Evolutionary conservation across 2,797 vertebrate genomes (phyloP).

Genomic region (Melopsittacus undulatus): DNA sequence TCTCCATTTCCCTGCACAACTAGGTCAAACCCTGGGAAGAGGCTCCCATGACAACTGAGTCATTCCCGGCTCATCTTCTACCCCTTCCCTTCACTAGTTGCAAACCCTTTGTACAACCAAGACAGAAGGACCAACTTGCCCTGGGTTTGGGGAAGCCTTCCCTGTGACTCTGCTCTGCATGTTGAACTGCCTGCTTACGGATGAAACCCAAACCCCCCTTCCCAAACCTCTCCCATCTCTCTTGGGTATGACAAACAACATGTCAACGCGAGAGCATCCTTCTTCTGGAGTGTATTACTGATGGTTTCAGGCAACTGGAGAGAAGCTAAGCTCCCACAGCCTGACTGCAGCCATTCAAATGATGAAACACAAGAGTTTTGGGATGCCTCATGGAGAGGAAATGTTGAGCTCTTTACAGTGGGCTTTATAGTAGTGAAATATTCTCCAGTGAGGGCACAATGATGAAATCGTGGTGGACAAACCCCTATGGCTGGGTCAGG

Average conservation of each 20-base stretch:
- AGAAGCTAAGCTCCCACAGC: not conserved
- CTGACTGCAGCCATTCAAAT: not conserved
- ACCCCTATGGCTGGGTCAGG: not conserved
- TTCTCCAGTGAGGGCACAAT: not conserved
- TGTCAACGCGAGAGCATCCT: not conserved
- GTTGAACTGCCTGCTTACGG: not conserved
- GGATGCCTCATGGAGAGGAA: not conserved
- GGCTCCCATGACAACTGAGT: constrained; percentile 21
- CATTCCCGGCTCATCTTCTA: not conserved
- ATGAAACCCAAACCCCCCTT: not conserved
- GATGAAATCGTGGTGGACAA: not conserved
- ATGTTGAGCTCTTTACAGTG: not conserved
- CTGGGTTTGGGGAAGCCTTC: not conserved
- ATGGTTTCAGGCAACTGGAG: not conserved
- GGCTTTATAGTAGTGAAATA: not conserved
- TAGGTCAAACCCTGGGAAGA: constrained; percentile 17
- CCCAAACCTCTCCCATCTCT: not conserved
- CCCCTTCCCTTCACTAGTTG: not conserved
- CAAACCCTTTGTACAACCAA: not conserved
- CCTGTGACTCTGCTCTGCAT: not conserved
- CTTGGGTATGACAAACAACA: not conserved
- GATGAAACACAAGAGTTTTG: not conserved
- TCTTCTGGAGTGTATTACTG: not conserved
- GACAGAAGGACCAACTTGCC: not conserved
- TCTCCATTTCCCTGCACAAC: constrained; percentile 25